A percentile compares a stretch with the other conserved stretches of the same genome.
Conservation (phyloP, 2,797 vertebrate species). For the Sebastes hubbsi region DNA sequence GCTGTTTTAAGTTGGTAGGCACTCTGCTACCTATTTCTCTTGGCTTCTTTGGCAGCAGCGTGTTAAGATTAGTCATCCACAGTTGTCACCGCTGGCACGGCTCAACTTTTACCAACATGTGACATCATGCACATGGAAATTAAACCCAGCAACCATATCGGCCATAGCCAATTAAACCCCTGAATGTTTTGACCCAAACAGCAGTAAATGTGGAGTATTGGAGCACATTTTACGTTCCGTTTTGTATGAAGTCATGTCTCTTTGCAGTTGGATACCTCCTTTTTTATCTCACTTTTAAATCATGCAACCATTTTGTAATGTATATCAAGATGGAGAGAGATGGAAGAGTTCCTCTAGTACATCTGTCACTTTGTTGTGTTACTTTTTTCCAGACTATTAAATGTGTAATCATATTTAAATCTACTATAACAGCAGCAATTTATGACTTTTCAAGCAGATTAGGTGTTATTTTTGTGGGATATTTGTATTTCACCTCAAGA, state of each 20-base stretch:
- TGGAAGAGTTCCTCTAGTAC: not conserved
- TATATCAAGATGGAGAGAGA: not conserved
- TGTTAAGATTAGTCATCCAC: slow-evolving; percentile 55
- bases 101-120: slow-evolving; percentile 44
- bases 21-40: slow-evolving; percentile 48
- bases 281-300: slow-evolving; percentile 13
- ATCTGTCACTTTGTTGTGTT: not conserved
- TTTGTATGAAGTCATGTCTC: slow-evolving; percentile 60
- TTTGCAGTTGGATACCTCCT: slow-evolving; percentile 40
- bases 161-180: slow-evolving; percentile 42
- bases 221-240: slow-evolving; percentile 26
- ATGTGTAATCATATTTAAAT: slow-evolving; percentile 7
- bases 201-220: slow-evolving; percentile 63
- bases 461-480: not conserved
- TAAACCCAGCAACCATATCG: slow-evolving; percentile 54
- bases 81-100: slow-evolving; percentile 52
- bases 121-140: slow-evolving; percentile 68
- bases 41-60: slow-evolving; percentile 30
- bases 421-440: not conserved
- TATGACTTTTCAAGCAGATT: not conserved
- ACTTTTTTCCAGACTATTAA: not conserved
- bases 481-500: slow-evolving; percentile 31
- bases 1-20: slow-evolving; percentile 2
- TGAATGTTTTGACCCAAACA: slow-evolving; percentile 48
- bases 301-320: not conserved